Conservation (phyloP, 2,888 invertebrate genomes). For the Caenorhabditis doughertyi region DNA sequence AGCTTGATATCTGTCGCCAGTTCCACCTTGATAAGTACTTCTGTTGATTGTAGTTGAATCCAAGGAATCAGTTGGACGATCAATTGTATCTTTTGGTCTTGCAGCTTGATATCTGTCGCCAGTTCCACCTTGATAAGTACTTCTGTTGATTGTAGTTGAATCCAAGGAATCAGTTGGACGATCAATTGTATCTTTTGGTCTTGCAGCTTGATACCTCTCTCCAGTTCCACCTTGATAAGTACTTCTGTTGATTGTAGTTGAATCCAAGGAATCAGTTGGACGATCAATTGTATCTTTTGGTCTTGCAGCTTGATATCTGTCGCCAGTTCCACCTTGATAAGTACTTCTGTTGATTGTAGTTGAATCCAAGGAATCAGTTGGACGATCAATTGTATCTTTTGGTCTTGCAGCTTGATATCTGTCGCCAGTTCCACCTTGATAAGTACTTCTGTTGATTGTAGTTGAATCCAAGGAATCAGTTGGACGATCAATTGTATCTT, state of each 20-base stretch:
- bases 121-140: slow-evolving; percentile 26
- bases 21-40: slow-evolving; percentile 25
- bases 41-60: slow-evolving; percentile 28
- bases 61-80: slow-evolving; percentile 5
- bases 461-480: slow-evolving; percentile 9
- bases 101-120: slow-evolving; percentile 23
- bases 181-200: slow-evolving; percentile 29
- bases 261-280: slow-evolving; percentile 12
- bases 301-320: slow-evolving; percentile 13
- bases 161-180: slow-evolving; percentile 10
- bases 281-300: slow-evolving; percentile 27
- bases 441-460: slow-evolving; percentile 23
- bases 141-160: slow-evolving; percentile 21
- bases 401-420: slow-evolving; percentile 19
- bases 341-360: slow-evolving; percentile 24
- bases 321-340: slow-evolving; percentile 28
- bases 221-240: slow-evolving; percentile 31
- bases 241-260: slow-evolving; percentile 18
- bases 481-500: slow-evolving; percentile 20
- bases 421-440: slow-evolving; percentile 28
- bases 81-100: slow-evolving; percentile 22
- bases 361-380: slow-evolving; percentile 8
- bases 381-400: slow-evolving; percentile 21
- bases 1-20: slow-evolving; percentile 19
- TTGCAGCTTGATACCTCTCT: slow-evolving; percentile 13